These are phyloP conservation scores for Leucoptera coffeella DNA, from an alignment of 2,888 invertebrate genomes.

Conservation along the genomic window DNA sequence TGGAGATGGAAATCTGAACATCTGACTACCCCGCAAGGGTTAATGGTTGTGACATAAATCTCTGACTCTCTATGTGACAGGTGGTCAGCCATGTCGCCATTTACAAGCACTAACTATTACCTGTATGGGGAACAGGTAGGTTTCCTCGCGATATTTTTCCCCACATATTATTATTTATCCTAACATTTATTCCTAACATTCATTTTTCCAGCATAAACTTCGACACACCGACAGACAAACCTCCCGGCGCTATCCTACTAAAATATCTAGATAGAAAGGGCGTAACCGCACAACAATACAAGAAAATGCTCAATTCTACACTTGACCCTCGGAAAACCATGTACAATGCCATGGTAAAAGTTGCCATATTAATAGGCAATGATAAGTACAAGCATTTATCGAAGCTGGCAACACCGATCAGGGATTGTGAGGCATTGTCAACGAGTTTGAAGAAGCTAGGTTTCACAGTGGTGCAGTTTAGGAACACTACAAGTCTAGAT, in stretches of 20 bases:
- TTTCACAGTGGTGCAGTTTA: constrained; percentile 25
- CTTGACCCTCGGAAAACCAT: constrained; percentile 11
- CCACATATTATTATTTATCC: no score
- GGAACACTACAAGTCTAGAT: constrained; percentile 17
- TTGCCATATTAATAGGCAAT: constrained; percentile 39
- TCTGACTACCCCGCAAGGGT: no score
- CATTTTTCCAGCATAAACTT: constrained; percentile 17
- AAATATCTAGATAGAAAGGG: constrained; percentile 26
- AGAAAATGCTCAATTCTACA: constrained; percentile 7
- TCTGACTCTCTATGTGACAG: no score
- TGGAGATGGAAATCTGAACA: no score
- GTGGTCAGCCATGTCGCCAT: no score
- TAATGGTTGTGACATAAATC: no score
- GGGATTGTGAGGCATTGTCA: constrained; percentile 31
- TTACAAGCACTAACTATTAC: no score
- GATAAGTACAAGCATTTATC: constrained; percentile 28
- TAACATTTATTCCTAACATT: not conserved
- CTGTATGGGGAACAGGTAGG: no score
- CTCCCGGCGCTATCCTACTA: constrained; percentile 27
- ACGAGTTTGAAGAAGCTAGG: constrained; percentile 22
- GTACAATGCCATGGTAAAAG: constrained; percentile 27
- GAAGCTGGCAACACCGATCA: constrained; percentile 29
- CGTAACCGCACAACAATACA: constrained; percentile 16
- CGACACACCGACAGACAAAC: constrained; percentile 13
- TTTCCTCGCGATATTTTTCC: no score